phyloP scores from a whole-genome alignment of 53 echinoderm and acorn worm genomes.

The Hippasteria phrygiana region DNA sequence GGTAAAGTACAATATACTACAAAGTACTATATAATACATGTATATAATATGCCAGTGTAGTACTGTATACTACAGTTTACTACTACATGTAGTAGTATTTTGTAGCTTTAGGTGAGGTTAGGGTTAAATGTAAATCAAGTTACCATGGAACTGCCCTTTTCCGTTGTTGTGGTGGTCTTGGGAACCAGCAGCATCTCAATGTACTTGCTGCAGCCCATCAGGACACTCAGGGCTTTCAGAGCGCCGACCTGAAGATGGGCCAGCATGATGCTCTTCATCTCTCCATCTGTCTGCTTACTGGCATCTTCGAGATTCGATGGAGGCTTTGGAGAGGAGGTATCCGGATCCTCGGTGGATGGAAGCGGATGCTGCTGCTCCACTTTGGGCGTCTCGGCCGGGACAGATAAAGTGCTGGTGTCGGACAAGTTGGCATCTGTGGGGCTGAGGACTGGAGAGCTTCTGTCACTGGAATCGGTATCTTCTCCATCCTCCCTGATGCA shows the following conservation, averaged over 20 bases:
- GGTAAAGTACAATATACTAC: too few relatives aligned
- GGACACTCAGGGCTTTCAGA: conserved; percentile 86
- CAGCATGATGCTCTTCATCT: conserved; percentile 69
- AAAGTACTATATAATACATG: too few relatives aligned
- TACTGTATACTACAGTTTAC: too few relatives aligned
- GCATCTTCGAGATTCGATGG: conserved; percentile 46
- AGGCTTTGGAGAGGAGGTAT: conserved; percentile 6
- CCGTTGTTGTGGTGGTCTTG: conserved; percentile 27
- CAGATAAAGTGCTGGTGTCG: conserved; percentile 48
- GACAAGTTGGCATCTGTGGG: conserved; percentile 56
- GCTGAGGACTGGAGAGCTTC: conserved; percentile 31
- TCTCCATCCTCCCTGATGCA: background rate
- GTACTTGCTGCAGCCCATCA: conserved; percentile 91
- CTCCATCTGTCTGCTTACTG: conserved; percentile 62
- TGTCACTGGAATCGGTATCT: conserved; percentile 3
- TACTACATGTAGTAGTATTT: too few relatives aligned
- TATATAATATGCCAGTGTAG: too few relatives aligned
- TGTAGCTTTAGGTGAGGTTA: too few relatives aligned
- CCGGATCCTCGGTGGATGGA: background rate
- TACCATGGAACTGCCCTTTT: conserved; percentile 6
- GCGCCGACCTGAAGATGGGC: conserved; percentile 86
- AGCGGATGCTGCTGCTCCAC: conserved; percentile 36
- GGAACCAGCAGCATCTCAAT: conserved; percentile 96
- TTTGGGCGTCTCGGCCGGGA: conserved; percentile 49
- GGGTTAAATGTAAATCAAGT: background rate